A percentile compares a stretch with the other conserved stretches of the same genome.
These are phyloP conservation scores for Antechinus flavipes DNA, from an alignment of 2,113 vertebrate genomes.

Conservation along the genomic window DNA sequence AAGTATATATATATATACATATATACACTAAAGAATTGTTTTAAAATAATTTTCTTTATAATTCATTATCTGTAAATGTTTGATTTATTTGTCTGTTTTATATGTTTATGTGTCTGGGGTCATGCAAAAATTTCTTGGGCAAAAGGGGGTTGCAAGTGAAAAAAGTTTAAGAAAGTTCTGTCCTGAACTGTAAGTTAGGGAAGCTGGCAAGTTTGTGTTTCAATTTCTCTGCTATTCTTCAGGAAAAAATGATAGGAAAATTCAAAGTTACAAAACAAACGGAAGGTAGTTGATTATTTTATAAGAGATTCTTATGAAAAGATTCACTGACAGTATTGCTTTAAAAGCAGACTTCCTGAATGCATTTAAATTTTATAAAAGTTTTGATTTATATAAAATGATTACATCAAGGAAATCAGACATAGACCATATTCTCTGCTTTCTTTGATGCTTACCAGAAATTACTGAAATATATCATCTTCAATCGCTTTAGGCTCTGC, in stretches of 20 bases:
- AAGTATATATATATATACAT: no score
- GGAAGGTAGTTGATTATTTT: not conserved
- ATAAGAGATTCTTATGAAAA: not conserved
- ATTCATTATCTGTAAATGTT: no score
- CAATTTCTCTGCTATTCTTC: not conserved
- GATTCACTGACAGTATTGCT: not conserved
- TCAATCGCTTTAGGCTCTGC: not conserved
- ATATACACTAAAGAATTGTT: no score
- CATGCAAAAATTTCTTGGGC: no score
- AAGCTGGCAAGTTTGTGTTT: not conserved
- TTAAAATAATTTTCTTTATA: no score
- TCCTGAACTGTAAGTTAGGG: not conserved
- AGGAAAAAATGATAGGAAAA: not conserved
- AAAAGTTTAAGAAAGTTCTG: no score
- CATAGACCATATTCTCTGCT: not conserved
- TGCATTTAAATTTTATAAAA: slow-evolving; percentile 8
- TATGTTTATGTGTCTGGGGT: no score
- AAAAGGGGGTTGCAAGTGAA: no score
- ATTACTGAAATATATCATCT: not conserved
- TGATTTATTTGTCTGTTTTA: no score
- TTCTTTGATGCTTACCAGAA: not conserved
- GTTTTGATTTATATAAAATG: not conserved
- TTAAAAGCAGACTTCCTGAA: slow-evolving; percentile 27
- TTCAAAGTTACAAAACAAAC: not conserved
- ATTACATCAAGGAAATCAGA: not conserved